phyloP scores from a whole-genome alignment of 2,113 vertebrate genomes.

The Lucifuga dentata region DNA sequence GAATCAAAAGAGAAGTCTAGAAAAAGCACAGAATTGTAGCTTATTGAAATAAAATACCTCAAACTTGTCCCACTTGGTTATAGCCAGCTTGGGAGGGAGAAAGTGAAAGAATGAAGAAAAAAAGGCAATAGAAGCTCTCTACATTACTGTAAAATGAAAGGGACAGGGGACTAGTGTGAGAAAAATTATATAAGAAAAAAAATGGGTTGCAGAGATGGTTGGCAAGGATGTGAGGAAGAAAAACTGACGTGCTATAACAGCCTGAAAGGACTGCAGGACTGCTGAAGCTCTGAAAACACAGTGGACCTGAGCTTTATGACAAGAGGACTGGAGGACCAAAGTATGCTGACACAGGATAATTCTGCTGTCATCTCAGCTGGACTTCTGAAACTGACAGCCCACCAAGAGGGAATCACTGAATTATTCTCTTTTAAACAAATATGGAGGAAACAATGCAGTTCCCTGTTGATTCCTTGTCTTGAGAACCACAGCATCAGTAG shows the following conservation, averaged over 20 bases:
- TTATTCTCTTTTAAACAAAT: slow-evolving; percentile 15
- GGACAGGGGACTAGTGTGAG: too few relatives aligned
- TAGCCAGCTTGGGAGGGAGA: not conserved
- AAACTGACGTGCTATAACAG: slow-evolving; percentile 1
- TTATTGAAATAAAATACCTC: slow-evolving; percentile 13
- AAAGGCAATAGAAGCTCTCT: not conserved
- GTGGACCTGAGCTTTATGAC: not conserved
- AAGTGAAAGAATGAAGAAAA: slow-evolving; percentile 18
- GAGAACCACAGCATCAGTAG: slow-evolving; percentile 4
- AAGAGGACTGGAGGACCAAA: not conserved
- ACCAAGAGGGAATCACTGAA: not conserved
- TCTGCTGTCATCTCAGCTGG: slow-evolving; percentile 7
- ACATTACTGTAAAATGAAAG: not conserved
- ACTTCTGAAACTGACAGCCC: not conserved
- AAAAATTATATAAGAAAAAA: too few relatives aligned
- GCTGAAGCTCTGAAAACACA: not conserved
- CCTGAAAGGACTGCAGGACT: not conserved
- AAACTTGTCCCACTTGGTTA: not conserved
- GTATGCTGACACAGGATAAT: slow-evolving; percentile 6
- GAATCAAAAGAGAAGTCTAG: not conserved
- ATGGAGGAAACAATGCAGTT: not conserved
- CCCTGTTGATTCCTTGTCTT: not conserved
- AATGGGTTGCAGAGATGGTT: slow-evolving; percentile 5
- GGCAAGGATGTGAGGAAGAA: not conserved
- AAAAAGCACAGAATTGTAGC: not conserved